These are phyloP conservation scores for Crenuchus spilurus DNA, from an alignment of 2,797 vertebrate genomes.

Conservation along the genomic window DNA sequence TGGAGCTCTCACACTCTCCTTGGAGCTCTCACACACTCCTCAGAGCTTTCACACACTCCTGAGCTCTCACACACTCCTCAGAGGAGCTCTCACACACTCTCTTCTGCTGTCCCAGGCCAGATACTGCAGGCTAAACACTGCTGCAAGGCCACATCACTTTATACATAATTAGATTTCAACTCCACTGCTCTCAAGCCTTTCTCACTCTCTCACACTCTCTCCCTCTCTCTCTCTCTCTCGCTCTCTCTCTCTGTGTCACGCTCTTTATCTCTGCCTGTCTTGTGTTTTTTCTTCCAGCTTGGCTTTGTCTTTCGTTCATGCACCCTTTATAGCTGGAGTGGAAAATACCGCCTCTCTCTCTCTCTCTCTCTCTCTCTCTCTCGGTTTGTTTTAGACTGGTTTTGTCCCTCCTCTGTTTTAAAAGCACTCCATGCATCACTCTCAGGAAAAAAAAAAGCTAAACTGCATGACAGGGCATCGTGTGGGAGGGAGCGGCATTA, in stretches of 20 bases:
- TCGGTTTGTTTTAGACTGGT: not conserved
- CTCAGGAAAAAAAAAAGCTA: slow-evolving; percentile 12
- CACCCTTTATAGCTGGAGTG: not conserved
- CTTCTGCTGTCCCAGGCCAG: not conserved
- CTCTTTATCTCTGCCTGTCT: not conserved
- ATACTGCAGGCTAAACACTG: not conserved
- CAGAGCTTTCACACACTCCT: no score
- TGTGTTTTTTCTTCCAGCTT: no score
- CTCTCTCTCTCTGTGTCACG: not conserved
- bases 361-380: not conserved
- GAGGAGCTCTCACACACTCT: not conserved
- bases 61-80: no score
- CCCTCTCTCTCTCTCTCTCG: not conserved
- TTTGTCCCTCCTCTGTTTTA: not conserved
- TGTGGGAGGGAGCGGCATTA: slow-evolving; percentile 25
- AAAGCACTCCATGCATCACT: slow-evolving; percentile 10
- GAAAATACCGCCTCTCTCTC: not conserved
- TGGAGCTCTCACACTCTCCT: no score
- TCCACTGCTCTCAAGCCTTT: slow-evolving; percentile 26
- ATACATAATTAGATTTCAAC: slow-evolving; percentile 31
- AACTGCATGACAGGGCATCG: not conserved
- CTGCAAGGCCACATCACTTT: not conserved
- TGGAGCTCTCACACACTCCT: no score
- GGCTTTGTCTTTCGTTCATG: not conserved
- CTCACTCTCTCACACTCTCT: slow-evolving; percentile 26